Evolutionary conservation across 92 coral and sea anemone genomes (phyloP), one percentile per base, ranked within the genome.

Genomic region (Galaxea fascicularis): DNA sequence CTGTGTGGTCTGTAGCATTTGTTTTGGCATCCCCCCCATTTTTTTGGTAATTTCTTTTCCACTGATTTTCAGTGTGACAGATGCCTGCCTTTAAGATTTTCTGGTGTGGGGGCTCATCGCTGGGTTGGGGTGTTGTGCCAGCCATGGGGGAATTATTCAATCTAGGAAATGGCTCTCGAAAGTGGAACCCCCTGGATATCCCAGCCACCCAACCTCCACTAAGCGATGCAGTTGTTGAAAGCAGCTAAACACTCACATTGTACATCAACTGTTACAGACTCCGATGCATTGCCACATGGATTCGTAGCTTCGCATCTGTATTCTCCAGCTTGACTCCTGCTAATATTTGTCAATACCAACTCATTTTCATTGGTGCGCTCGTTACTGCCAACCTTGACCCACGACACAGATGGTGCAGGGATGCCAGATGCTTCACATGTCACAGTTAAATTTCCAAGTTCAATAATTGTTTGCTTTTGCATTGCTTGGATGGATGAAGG

Each of bases 261-360:
- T 12, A 85, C 83, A 53, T 30, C 53, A 20, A 80, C 29, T 4
- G 26, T 78, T 20, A 39, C 62, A 1, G 27, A 12, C 52, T 68
- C 46, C 54, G 49, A 21, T 4, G 76, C 67, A 62, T 35, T 76
- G 4, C 70, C 56, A 21, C 78, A 77, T 20, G 74, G 76, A 53
- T 78, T 56, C 7, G 53, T 76, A 17, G 88, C 88, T 60, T 84
- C 80, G 64, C 88, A 84, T 21, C 10, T 75, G 83, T 65, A 84
- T 52, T 84, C 68, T 25, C 76, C 83, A 17, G 62, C 52, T 52
- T 84, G 10, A 26, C 18, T 14, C 10, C 79, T 73, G 79, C 0
- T 73, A 0, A 83, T 64, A 35, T 57, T 54, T 24, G 4, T 41
- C 21, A 74, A 15, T 9, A 12, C n/a, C 41, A 83, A 72, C 44